These are phyloP conservation scores for Plebejus anna DNA, from an alignment of 2,888 invertebrate genomes.

Conservation along the genomic window DNA sequence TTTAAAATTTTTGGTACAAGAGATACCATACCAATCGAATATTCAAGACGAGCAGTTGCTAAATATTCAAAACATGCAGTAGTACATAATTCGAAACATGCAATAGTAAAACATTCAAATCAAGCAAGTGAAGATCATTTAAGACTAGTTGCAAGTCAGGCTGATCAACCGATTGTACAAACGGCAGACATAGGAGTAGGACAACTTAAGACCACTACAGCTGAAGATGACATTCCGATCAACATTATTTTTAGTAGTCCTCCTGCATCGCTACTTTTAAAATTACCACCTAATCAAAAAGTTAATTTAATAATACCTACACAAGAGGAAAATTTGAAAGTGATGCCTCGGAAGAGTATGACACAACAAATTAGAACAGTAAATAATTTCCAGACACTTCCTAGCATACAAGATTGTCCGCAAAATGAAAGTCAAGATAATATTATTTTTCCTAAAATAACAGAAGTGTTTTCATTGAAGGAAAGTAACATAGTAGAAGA, in stretches of 20 bases:
- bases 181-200: not conserved
- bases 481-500: slow-evolving; percentile 6
- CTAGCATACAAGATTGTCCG: not conserved
- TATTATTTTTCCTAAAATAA: slow-evolving; percentile 34
- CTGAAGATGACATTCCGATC: not conserved
- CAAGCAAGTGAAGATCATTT: not conserved
- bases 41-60: not conserved
- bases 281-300: not conserved
- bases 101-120: not conserved
- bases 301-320: not conserved
- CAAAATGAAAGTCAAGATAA: not conserved
- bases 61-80: not conserved
- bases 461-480: slow-evolving; percentile 38
- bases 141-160: not conserved
- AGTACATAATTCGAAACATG: not conserved
- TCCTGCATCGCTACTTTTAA: not conserved
- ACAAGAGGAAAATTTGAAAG: not conserved
- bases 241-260: not conserved
- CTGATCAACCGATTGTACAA: not conserved
- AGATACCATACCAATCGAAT: not conserved
- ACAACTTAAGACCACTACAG: not conserved
- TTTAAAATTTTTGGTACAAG: not conserved
- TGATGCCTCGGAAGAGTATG: not conserved
- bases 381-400: not conserved
- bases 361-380: not conserved